These are phyloP conservation scores for Scleropages formosus DNA, from an alignment of 2,797 vertebrate species.

Conservation along the genomic window DNA sequence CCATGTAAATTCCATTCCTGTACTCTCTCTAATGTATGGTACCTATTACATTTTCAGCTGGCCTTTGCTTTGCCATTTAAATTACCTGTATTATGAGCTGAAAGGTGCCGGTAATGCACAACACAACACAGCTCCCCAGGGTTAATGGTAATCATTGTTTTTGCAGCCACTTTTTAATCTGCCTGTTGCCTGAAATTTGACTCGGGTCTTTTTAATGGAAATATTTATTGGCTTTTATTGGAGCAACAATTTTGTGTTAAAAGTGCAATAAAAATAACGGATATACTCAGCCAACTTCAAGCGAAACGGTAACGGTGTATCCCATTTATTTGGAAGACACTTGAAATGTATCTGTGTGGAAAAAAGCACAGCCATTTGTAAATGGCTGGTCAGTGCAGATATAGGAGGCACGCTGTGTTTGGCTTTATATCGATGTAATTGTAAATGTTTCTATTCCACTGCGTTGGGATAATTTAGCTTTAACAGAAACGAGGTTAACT, in stretches of 20 bases:
- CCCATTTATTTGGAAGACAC: slow-evolving; percentile 59
- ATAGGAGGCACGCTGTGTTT: slow-evolving; percentile 30
- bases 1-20: slow-evolving; percentile 50
- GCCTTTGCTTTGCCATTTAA: slow-evolving; percentile 50
- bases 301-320: slow-evolving; percentile 37
- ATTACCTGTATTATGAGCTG: slow-evolving; percentile 54
- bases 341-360: slow-evolving; percentile 58
- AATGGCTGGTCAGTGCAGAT: slow-evolving; percentile 5
- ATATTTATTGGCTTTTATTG: slow-evolving; percentile 54
- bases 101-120: slow-evolving; percentile 39
- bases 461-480: slow-evolving; percentile 11
- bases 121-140: slow-evolving; percentile 40
- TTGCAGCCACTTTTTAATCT: slow-evolving; percentile 53
- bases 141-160: slow-evolving; percentile 57
- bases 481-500: slow-evolving; percentile 49
- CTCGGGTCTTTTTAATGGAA: slow-evolving; percentile 54
- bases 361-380: slow-evolving; percentile 37
- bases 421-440: slow-evolving; percentile 57
- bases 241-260: slow-evolving; percentile 57
- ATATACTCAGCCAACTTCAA: slow-evolving; percentile 57
- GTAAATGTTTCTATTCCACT: slow-evolving; percentile 32
- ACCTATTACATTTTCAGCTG: slow-evolving; percentile 46
- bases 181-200: slow-evolving; percentile 61
- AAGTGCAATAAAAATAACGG: slow-evolving; percentile 51
- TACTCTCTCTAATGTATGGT: slow-evolving; percentile 49